These are phyloP conservation scores for Drosophila subquinaria DNA, from an alignment of 2,888 invertebrate genomes.

Conservation along the genomic window DNA sequence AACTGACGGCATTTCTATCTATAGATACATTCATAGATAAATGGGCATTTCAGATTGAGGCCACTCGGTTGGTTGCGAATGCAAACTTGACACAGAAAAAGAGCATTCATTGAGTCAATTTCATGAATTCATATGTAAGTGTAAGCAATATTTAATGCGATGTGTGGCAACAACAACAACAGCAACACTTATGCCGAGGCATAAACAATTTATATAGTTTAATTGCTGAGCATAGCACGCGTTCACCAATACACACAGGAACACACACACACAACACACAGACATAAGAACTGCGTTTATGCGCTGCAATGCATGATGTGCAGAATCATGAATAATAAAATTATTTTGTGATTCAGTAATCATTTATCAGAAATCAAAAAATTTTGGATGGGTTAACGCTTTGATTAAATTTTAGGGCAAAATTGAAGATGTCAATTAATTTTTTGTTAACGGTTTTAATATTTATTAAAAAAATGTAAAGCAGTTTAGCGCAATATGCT, in stretches of 20 bases:
- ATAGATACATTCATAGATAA: conserved; percentile 23
- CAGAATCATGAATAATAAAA: not conserved
- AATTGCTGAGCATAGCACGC: conserved; percentile 55
- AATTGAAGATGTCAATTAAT: no score
- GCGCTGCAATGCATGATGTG: conserved; percentile 19
- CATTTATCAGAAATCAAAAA: no score
- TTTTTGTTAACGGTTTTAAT: no score
- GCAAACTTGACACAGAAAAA: conserved; percentile 73
- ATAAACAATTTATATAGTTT: conserved; percentile 53
- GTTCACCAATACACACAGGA: conserved; percentile 7
- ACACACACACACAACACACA: not conserved
- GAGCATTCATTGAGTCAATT: conserved; percentile 52
- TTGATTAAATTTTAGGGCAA: no score
- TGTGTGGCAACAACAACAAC: conserved; percentile 44
- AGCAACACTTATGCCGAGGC: conserved; percentile 34
- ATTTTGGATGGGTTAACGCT: no score
- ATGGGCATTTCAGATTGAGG: conserved; percentile 52
- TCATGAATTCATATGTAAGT: conserved; percentile 63
- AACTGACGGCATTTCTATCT: conserved; percentile 44
- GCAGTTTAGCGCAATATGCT: no score
- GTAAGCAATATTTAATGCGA: conserved; percentile 68
- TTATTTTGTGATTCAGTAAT: no score
- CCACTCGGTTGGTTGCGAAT: conserved; percentile 39
- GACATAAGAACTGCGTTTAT: conserved; percentile 35
- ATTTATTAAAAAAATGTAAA: no score